Conservation (phyloP, 2,113 vertebrate genomes). For the Pagrus major region DNA sequence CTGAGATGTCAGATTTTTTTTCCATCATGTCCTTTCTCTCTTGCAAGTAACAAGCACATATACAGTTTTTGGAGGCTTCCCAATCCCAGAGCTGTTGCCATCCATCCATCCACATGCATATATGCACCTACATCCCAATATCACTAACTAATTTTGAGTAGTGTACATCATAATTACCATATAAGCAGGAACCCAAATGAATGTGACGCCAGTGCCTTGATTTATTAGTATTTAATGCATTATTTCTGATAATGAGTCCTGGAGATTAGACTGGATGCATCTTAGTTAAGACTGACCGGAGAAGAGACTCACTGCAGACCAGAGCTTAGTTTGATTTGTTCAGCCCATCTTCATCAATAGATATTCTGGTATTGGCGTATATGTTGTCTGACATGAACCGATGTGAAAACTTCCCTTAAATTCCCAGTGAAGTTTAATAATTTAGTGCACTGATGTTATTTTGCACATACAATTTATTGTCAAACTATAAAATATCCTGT, state of each 20-base stretch:
- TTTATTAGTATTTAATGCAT: neutral
- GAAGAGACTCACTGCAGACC: neutral
- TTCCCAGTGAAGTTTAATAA: too few relatives aligned
- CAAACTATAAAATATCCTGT: too few relatives aligned
- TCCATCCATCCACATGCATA: too few relatives aligned
- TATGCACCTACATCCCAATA: too few relatives aligned
- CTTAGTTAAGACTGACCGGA: neutral
- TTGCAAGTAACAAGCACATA: neutral
- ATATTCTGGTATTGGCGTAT: too few relatives aligned
- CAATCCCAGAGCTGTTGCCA: too few relatives aligned
- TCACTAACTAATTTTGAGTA: too few relatives aligned
- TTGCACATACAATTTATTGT: too few relatives aligned
- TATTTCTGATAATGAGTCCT: neutral
- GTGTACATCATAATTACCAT: too few relatives aligned
- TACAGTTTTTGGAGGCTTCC: neutral
- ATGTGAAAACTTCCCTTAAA: too few relatives aligned
- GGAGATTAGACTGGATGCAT: neutral
- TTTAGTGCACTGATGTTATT: too few relatives aligned
- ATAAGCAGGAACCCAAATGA: neutral
- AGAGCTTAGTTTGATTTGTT: neutral
- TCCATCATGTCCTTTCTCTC: neutral
- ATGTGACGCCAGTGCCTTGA: neutral
- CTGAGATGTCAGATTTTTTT: neutral
- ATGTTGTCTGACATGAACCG: too few relatives aligned
- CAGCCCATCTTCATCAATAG: neutral